Evolutionary conservation across 2,888 invertebrate species (phyloP), one percentile per base, ranked within the genome.

Genomic region (Anticlea derivata): DNA sequence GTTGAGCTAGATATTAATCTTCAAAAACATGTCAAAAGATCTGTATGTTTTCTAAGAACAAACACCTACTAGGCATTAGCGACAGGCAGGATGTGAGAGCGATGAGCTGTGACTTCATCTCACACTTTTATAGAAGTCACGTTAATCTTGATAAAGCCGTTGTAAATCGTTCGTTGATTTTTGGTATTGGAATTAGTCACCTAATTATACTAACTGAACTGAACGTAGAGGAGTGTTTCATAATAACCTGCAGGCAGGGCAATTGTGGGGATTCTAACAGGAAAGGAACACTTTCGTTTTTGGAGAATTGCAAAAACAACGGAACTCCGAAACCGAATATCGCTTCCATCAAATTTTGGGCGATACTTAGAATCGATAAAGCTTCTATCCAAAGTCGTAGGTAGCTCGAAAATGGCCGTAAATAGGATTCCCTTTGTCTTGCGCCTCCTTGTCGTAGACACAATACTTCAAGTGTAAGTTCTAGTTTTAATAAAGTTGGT

Each of bases 1-100:
- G 44, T 41, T 57, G 55, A 65, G 50, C 51, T 49, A 37, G 48
- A 48, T 40, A 13, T 56, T 68, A 66, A 68, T 72, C 71, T 59
- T 44, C 40, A 13, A 62, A 70, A 68, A 62, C 63, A 62, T 40
- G 51, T 64, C 67, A 66, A 55, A 68, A 67, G 47, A 63, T 63
- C 58, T 38, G 23, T 48, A 37, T 47, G 23, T 58, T 68, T 58
- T 63, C 45, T 52, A 46, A 47, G 46, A 46, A 48, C 37, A 55
- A 26, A 26, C 53, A 54, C 56, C 61, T 39, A 34, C 34, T 47
- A 40, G 43, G 47, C 50, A 48, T 40, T 45, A 23, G n/a, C 26
- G 30, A 38, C 54, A 24, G 49, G 33, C 24, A 54, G 38, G 24
- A 39, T 50, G 17, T 29, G 34, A 48, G 24, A 55, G 52, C 52